Evolutionary conservation across 1,140 invertebrate genomes (phyloP).

Genomic region (Stegodyphus dumicola): DNA sequence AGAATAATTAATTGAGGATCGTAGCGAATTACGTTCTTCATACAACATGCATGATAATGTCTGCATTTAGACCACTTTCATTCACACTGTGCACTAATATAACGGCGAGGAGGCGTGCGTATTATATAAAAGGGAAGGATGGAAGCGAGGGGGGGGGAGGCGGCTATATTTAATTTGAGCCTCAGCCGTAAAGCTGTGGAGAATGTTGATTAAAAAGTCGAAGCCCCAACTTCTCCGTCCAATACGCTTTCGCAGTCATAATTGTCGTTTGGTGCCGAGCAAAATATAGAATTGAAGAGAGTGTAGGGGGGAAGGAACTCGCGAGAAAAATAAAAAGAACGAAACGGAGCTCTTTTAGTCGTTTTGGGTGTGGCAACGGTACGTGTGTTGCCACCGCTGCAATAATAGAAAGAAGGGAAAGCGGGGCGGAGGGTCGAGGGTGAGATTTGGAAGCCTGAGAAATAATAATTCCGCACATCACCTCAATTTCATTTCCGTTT

Average conservation of each 20-base stretch:
- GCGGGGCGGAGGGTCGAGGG: neutral
- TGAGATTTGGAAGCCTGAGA: slow-evolving; percentile 52
- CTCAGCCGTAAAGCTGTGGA: slow-evolving; percentile 35
- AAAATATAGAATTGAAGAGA: slow-evolving; percentile 16
- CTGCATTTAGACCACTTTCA: slow-evolving; percentile 5
- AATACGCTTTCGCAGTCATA: slow-evolving; percentile 17
- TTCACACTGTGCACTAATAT: neutral
- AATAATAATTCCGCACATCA: slow-evolving; percentile 59
- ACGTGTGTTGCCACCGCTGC: slow-evolving; percentile 54
- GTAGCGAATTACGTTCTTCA: too few relatives aligned
- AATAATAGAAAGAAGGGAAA: slow-evolving; percentile 37
- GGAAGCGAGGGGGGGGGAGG: neutral
- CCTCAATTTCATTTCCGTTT: slow-evolving; percentile 60
- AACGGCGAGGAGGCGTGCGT: neutral
- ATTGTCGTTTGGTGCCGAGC: slow-evolving; percentile 46
- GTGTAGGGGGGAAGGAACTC: neutral
- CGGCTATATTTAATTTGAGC: slow-evolving; percentile 58
- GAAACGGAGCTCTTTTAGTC: slow-evolving; percentile 37
- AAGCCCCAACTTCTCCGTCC: neutral
- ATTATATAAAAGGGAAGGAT: slow-evolving; percentile 40
- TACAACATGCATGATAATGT: neutral
- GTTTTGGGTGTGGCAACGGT: slow-evolving; percentile 56
- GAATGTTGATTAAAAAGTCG: slow-evolving; percentile 59
- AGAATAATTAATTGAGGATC: too few relatives aligned
- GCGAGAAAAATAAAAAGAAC: neutral